Percentiles rank a stretch among this genome's conserved stretches.
These are phyloP conservation scores for Chlamydotis undulata DNA, from an alignment of 2,113 vertebrate genomes.

Conservation along the genomic window DNA sequence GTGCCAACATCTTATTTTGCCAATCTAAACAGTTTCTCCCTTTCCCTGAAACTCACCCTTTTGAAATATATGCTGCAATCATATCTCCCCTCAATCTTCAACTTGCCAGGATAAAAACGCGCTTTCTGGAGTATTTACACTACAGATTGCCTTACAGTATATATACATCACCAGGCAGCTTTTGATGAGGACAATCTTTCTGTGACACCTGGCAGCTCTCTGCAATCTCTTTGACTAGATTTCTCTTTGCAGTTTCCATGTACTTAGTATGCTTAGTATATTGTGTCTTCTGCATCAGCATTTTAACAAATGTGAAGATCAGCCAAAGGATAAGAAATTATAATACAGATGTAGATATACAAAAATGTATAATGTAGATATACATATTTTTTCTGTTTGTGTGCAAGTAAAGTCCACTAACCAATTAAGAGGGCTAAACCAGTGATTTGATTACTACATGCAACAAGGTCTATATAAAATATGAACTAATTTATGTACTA, in stretches of 20 bases:
- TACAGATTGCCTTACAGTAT: not conserved
- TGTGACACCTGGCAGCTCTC: not conserved
- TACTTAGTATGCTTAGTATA: not conserved
- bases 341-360: not conserved
- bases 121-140: not conserved
- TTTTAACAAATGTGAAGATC: not conserved
- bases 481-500: not conserved
- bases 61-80: not conserved
- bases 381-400: not conserved
- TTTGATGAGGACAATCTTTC: not conserved
- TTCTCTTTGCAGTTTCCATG: not conserved
- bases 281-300: not conserved
- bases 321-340: not conserved
- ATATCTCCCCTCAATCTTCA: not conserved
- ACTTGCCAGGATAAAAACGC: not conserved
- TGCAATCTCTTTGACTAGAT: not conserved
- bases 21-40: conserved; percentile 20
- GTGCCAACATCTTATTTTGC: not conserved
- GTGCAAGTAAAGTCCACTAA: not conserved
- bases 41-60: not conserved
- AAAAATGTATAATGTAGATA: not conserved
- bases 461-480: not conserved
- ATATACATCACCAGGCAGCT: not conserved
- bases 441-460: not conserved
- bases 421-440: not conserved